phyloP scores from a whole-genome alignment of 53 echinoderm and acorn worm species.

The Stichopus horrens region DNA sequence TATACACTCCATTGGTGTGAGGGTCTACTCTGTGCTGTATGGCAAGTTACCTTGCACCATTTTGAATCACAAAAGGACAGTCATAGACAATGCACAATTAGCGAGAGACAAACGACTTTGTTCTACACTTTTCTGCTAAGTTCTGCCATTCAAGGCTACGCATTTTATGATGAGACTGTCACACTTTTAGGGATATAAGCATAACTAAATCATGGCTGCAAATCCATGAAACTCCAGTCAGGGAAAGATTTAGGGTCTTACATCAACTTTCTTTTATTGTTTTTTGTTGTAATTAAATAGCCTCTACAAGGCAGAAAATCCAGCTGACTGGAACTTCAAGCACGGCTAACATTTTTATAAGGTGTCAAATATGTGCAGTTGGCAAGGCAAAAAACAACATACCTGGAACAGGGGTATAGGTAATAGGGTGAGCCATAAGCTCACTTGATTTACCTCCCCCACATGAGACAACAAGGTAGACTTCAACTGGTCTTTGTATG shows the following conservation, averaged over 20 bases:
- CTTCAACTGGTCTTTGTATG: conserved; percentile 66
- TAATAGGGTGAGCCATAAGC: conserved; percentile 84
- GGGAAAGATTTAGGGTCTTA: not conserved
- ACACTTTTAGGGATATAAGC: not conserved
- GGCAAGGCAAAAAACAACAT: conserved; percentile 62
- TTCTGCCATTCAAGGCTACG: not conserved
- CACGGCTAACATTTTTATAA: conserved; percentile 44
- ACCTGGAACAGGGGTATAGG: conserved; percentile 81
- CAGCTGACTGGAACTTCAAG: conserved; percentile 49
- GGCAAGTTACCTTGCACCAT: conserved; percentile 2
- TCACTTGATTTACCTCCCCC: conserved; percentile 89
- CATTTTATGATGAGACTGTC: not conserved
- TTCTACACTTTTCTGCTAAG: not conserved
- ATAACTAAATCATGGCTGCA: conserved; percentile 56
- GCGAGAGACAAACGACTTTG: not conserved
- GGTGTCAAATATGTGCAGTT: not conserved
- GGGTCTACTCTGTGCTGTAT: conserved; percentile 35
- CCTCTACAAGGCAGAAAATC: not conserved
- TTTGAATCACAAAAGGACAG: not conserved
- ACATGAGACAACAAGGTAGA: conserved; percentile 80
- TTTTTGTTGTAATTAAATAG: too few species aligned
- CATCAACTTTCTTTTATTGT: too few species aligned
- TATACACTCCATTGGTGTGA: conserved; percentile 11
- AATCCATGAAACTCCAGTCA: conserved; percentile 89
- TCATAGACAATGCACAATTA: conserved; percentile 1